Evolutionary conservation across 1,140 invertebrate genomes (phyloP), one percentile per base, ranked within the genome.

Genomic region (Brachionus sp.): DNA sequence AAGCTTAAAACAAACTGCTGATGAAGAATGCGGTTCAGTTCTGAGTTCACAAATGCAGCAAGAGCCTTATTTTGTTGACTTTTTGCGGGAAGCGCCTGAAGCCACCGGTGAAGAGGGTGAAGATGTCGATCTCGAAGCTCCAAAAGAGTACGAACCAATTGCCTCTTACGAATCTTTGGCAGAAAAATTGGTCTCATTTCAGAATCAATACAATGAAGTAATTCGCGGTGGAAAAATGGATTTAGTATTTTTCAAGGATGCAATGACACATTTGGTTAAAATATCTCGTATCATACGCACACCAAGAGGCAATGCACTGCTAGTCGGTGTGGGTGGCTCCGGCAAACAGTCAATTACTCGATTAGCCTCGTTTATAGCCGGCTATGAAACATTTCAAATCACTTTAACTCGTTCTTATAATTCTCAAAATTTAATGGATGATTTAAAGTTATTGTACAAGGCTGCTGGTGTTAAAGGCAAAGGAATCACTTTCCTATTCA

Each of bases 211-310:
- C 87, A 98, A 98, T 90, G 96, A 98, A 91, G 96, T 95, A 91
- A 93, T 97, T 66, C 90, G 96, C 86, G 95, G 95, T 2, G 93
- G 93, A 82, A 95, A 95, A 75, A 97, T 98, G 95, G 96, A 98
- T 90, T 90, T 98, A 35, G 96, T 98, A n/a, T 98, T 98, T 90
- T 98, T 98, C 88, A 95, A 95, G 37, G 96, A 98, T 90, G 96
- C 96, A 19, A 98, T 98, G 94, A 90, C 96, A 53, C 95, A 98
- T 91, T 90, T 98, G 84, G 94, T 98, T 4, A 97, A 96, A 91
- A 95, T 98, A 87, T 97, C 95, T 13, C 91, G 96, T 87, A 93
- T 98, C 33, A 96, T 98, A 85, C 91, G 95, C 85, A 95, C 96
- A 90, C 95, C 95, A 6, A 91, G 94, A 88, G 96, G 96, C 78